Evolutionary conservation across 2,113 vertebrate species (phyloP), one percentile per base, ranked within the genome.

Genomic region (Atherinomorus stipes): DNA sequence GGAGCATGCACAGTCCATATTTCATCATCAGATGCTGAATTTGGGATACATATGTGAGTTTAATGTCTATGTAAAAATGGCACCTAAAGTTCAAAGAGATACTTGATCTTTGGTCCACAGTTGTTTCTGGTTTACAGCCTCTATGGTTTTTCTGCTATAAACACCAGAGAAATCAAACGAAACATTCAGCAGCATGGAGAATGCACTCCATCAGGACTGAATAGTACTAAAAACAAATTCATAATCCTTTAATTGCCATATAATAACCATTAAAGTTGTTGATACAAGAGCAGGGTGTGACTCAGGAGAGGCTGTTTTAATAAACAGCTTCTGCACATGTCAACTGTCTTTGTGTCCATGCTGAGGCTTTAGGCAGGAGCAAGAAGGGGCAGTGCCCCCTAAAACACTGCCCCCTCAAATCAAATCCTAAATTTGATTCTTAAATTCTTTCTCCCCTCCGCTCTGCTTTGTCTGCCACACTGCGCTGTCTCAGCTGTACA

Each of bases 1-100:
- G 67, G 71, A 78, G 81, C 78, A 69, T 59, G 34, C 67, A 42
- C 26, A 64, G 71, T 45, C 76, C 73, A 71, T 44, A 51, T 74
- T 67, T 72, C 64, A 57, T 47, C 45, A 15, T 37, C 81, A 51
- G 57, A 52, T 68, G n/a, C 52, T 49, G 57, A 31, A 15, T 45
- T 44, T 64, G 26, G 23, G 25, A 57, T 51, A 31, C 75, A 69
- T 63, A 72, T 68, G 71, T 25, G 70, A 25, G 49, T 28, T 68
- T 60, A n/a, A 63, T 64, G 15, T 72, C 60, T 66, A 7, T 8
- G 11, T 51, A 11, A 50, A 42, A 34, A 67, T 57, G 19, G 45
- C 57, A 11, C 21, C 23, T 19, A 52, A 49, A 26, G n/a, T 40
- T 67, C 60, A 49, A 21, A 65, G 57, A 47, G 60, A n/a, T 15